Conservation (phyloP, 2,888 invertebrate genomes). For the Drosophila mimica region DNA sequence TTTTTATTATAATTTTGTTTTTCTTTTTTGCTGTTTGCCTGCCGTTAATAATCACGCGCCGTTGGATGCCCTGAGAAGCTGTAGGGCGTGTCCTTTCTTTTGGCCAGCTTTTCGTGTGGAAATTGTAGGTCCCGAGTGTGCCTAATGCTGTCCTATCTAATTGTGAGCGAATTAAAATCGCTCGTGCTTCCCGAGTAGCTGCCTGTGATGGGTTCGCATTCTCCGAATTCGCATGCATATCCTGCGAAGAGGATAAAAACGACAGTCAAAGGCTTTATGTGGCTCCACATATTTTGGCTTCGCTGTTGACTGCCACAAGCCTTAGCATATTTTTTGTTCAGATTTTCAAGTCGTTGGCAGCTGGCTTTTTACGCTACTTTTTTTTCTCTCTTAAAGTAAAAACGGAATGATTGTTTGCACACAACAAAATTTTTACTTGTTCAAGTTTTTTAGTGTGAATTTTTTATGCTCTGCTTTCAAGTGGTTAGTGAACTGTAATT, state of each 20-base stretch:
- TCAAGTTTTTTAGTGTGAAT: neutral
- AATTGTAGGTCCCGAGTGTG: constrained; percentile 25
- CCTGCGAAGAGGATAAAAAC: neutral
- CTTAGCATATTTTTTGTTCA: constrained; percentile 40
- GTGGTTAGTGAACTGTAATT: neutral
- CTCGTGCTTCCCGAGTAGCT: constrained; percentile 33
- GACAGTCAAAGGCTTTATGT: constrained; percentile 28
- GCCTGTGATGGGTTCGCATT: neutral
- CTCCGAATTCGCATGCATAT: constrained; percentile 8
- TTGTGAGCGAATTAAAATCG: constrained; percentile 67
- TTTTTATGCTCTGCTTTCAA: neutral
- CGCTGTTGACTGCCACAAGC: constrained; percentile 5
- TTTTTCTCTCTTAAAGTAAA: constrained; percentile 2
- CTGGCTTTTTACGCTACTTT: constrained; percentile 31
- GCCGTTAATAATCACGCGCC: constrained; percentile 47
- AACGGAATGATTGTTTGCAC: constrained; percentile 42
- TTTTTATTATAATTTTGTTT: constrained; percentile 1
- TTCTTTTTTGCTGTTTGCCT: constrained; percentile 7
- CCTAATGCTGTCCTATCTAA: constrained; percentile 41
- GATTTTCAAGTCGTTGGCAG: constrained; percentile 51
- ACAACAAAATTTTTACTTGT: constrained; percentile 25
- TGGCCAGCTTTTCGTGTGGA: constrained; percentile 1
- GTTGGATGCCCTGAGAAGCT: constrained; percentile 10
- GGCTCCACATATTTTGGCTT: neutral
- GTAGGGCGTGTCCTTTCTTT: constrained; percentile 28